Percentiles rank a stretch among this genome's conserved stretches.
Evolutionary conservation across 2,888 invertebrate species (phyloP).

Genomic region (Leptinotarsa peninsularis): DNA sequence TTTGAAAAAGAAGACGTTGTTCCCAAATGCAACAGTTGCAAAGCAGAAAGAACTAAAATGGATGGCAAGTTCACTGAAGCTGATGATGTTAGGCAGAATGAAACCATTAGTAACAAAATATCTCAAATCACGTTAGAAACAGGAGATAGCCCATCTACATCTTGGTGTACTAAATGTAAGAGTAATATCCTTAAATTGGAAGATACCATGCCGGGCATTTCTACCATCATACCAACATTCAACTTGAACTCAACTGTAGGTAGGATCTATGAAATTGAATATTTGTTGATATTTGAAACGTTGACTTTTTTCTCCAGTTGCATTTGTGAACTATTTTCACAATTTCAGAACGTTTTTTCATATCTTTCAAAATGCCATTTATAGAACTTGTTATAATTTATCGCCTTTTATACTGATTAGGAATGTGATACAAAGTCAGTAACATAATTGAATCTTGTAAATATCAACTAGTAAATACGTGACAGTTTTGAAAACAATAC

Average conservation of each 20-base stretch:
- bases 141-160: slow-evolving; percentile 45
- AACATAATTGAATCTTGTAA: no score
- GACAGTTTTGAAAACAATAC: no score
- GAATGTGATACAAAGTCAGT: no score
- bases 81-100: slow-evolving; percentile 48
- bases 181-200: slow-evolving; percentile 66
- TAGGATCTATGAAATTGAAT: slow-evolving; percentile 30
- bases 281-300: neutral
- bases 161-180: slow-evolving; percentile 70
- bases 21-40: slow-evolving; percentile 51
- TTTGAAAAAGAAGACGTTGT: slow-evolving; percentile 72
- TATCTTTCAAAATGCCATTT: no score
- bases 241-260: slow-evolving; percentile 42
- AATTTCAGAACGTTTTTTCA: no score
- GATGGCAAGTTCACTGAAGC: slow-evolving; percentile 41
- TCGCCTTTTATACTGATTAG: no score
- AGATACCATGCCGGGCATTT: slow-evolving; percentile 67
- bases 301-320: no score
- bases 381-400: no score
- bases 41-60: slow-evolving; percentile 30
- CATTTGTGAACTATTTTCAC: no score
- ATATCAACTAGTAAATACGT: no score
- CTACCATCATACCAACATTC: slow-evolving; percentile 66
- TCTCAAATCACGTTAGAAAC: slow-evolving; percentile 63
- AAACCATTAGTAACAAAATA: slow-evolving; percentile 59